Percentiles rank a stretch among this genome's conserved stretches.
Conservation (phyloP, 1,140 invertebrate genomes). For the Anadara kagoshimensis region DNA sequence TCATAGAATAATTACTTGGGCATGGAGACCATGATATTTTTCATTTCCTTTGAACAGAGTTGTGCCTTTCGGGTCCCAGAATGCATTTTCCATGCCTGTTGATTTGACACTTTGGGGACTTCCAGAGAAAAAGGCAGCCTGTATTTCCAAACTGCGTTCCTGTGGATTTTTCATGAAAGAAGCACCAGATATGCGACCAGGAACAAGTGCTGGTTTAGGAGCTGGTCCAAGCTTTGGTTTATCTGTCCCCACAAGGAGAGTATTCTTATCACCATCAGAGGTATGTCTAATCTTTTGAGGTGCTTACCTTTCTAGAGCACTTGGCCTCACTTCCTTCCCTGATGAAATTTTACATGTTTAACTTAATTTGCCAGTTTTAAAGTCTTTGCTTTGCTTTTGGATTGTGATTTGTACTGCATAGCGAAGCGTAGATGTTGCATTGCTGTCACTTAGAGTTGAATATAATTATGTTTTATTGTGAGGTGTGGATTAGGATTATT, state of each 20-base stretch:
- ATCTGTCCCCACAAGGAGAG: constrained; percentile 25
- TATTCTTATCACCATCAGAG: constrained; percentile 45
- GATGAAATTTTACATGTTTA: no score
- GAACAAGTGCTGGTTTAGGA: background rate
- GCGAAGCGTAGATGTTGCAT: background rate
- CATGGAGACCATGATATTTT: no score
- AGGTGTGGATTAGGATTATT: no score
- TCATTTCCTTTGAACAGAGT: constrained; percentile 27
- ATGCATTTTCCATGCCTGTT: constrained; percentile 47
- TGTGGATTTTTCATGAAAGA: constrained; percentile 29
- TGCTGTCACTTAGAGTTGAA: no score
- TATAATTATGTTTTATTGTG: no score
- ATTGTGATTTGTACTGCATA: background rate
- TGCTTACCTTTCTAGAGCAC: background rate
- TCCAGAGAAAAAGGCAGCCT: constrained; percentile 34
- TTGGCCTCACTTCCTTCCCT: no score
- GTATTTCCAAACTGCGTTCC: constrained; percentile 29
- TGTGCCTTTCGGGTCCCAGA: constrained; percentile 47
- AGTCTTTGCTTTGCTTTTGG: no score
- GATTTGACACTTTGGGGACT: constrained; percentile 52
- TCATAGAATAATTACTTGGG: no score
- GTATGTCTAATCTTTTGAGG: constrained; percentile 15
- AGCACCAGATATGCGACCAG: background rate
- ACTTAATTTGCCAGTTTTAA: no score
- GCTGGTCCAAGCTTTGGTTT: background rate